Base-by-base conservation (phyloP, 2,113 vertebrate species). In the Garra rufa region DNA sequence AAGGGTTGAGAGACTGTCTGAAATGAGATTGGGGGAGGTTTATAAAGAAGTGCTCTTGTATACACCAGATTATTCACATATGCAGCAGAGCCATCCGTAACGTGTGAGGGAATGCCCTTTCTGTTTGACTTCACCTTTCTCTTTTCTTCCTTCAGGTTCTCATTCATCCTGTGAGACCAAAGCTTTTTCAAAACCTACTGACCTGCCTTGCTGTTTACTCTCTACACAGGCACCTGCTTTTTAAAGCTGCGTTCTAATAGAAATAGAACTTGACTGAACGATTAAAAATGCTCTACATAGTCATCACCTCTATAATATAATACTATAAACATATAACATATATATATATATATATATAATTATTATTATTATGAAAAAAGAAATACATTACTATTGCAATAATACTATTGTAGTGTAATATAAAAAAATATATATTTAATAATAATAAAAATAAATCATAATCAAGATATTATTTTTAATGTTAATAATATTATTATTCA, bases 11-110 rank as follows among this genome's bases (percentile, higher is more conserved):
- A 78, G 28, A 28, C 34, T 17, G 30, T 14, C 24, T 46, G 50
- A 61, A 77, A 52, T 41, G 34, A 78, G 59, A 26, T 8, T n/a
- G 75, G 59, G 61, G 61, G 34, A 15, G 48, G 44, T 50, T 14
- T 67, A 59, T 65, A 52, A 50, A 70, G 9, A 78, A 21, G 4
- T 11, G 26, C 17, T 69, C 65, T 55, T 26, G 52, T 52, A 34
- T 70, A 41, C 79, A 82, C 52, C 13, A 70, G 13, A 55, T 82
- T 55, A 55, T 70, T 69, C 21, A 82, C 46, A 69, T 34, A 50
- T 70, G 63, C 57, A 44, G 57, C 30, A 44, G 57, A 78, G 76
- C 10, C n/a, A 44, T 63, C 7, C 0, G 7, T 26, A 46, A 26
- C 7, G 41, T 65, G 24, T 46, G 63, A 80, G 59, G 63, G 28